Evolutionary conservation across 2,113 vertebrate species (phyloP).

Genomic region (Oryzias curvinotus): DNA sequence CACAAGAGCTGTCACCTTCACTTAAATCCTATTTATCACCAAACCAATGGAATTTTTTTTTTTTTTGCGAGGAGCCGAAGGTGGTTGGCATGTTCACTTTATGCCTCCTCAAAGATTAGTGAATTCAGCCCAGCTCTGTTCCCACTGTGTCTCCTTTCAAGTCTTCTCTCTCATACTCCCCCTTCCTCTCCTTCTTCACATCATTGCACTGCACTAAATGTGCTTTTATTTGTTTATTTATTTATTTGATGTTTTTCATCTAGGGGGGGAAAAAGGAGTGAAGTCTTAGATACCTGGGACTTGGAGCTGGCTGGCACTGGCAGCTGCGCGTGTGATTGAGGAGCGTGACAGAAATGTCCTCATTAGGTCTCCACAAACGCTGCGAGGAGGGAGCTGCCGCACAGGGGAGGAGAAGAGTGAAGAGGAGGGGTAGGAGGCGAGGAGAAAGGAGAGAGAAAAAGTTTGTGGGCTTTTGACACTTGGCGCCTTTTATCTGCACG

Average conservation of each 20-base stretch:
- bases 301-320: conserved; percentile 62
- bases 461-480: conserved; percentile 78
- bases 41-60: conserved; percentile 68
- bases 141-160: conserved; percentile 72
- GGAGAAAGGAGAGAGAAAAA: conserved; percentile 56
- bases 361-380: conserved; percentile 78
- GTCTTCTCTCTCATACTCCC: conserved; percentile 66
- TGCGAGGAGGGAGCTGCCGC: conserved; percentile 60
- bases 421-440: conserved; percentile 25
- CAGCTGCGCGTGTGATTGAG: conserved; percentile 76
- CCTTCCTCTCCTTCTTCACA: conserved; percentile 61
- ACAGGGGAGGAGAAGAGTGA: conserved; percentile 27
- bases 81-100: conserved; percentile 81
- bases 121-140: conserved; percentile 74
- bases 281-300: conserved; percentile 73
- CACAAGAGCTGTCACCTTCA: conserved; percentile 74
- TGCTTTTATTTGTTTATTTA: conserved; percentile 75
- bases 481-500: conserved; percentile 72
- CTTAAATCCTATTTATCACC: conserved; percentile 81
- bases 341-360: conserved; percentile 82
- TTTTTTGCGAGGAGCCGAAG: conserved; percentile 61
- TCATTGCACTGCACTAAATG: conserved; percentile 70
- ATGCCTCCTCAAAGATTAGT: conserved; percentile 78
- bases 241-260: conserved; percentile 72
- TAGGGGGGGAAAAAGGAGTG: conserved; percentile 23